phyloP scores from a whole-genome alignment of 2,797 vertebrate species.

The Sebastes paucispinis region DNA sequence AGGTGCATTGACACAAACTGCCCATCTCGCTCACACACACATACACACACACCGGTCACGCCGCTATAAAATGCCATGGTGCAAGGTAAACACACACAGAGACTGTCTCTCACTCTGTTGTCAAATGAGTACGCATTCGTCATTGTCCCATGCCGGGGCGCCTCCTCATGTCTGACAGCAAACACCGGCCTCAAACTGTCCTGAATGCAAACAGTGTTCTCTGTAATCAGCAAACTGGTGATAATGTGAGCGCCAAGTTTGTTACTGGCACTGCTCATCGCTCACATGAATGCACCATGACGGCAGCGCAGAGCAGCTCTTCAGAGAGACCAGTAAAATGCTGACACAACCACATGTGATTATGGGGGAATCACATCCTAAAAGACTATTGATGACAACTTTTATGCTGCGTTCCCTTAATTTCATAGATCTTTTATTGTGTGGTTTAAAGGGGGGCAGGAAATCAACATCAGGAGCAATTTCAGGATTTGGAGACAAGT shows the following conservation, averaged over 20 bases:
- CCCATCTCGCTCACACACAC: neutral
- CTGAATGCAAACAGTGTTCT: slow-evolving; percentile 54
- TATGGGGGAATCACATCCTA: neutral
- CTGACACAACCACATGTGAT: slow-evolving; percentile 19
- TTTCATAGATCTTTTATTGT: neutral
- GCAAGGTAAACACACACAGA: slow-evolving; percentile 7
- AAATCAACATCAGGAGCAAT: neutral
- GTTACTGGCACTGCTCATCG: slow-evolving; percentile 10
- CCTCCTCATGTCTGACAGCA: slow-evolving; percentile 40
- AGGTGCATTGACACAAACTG: neutral
- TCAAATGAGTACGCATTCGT: slow-evolving; percentile 47
- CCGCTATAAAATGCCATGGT: neutral
- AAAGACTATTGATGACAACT: slow-evolving; percentile 2
- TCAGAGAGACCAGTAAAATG: slow-evolving; percentile 19
- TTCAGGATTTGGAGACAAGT: neutral
- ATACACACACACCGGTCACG: neutral
- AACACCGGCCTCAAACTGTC: slow-evolving; percentile 35
- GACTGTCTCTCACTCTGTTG: slow-evolving; percentile 41
- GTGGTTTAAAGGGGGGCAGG: neutral
- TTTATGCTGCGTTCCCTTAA: neutral
- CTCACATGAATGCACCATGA: slow-evolving; percentile 47
- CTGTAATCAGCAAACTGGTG: slow-evolving; percentile 58
- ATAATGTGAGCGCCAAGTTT: slow-evolving; percentile 27
- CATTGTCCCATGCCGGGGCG: slow-evolving; percentile 24
- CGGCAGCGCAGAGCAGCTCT: neutral